Base-by-base conservation (phyloP, 2,113 vertebrate genomes). In the Osmerus mordax region DNA sequence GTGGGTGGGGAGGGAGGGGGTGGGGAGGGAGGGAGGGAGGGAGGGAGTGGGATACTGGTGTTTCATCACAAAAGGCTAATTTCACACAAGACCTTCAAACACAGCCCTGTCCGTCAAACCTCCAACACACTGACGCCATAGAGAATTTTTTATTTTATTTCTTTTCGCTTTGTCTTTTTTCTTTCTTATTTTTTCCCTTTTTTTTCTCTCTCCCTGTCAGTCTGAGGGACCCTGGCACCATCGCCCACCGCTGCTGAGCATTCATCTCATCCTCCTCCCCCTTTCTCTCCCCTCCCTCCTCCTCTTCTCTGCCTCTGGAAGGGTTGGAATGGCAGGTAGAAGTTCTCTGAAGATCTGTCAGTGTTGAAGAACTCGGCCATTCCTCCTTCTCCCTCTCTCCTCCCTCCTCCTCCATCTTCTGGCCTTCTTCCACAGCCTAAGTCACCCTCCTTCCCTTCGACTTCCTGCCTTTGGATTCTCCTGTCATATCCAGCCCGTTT, bases 51-150 rank as follows among this genome's bases (percentile, higher is more conserved):
- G 77, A 77, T 84, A 79, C 72, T 67, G 77, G 71, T 62, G 68
- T 90, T 89, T 89, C 78, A 79, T 87, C 83, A 84, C 83, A 65
- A 88, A 87, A 86, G 85, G 53, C 73, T 76, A 25, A 72, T 87
- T 80, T 81, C 79, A 81, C 60, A 83, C 70, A 76, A 70, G 68
- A 76, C 85, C 78, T 86, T 90, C 86, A 84, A 87, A 80, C 73
- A 72, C 47, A 11, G 0, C 78, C 78, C 73, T 65, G 77, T 82
- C 85, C 76, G 56, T 85, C 84, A 75, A 51, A 61, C 62, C 58
- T 63, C 55, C 61, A 74, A 55, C 78, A 68, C 54, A 75, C 77
- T 79, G 3, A 11, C 13, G 65, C 29, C 36, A 47, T 0, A 47
- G 8, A 47, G 0, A 11, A 82, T 71, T 77, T 80, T 76, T 76